Base-by-base conservation (phyloP, 1,140 invertebrate genomes). In the Neodiprion lecontei region DNA sequence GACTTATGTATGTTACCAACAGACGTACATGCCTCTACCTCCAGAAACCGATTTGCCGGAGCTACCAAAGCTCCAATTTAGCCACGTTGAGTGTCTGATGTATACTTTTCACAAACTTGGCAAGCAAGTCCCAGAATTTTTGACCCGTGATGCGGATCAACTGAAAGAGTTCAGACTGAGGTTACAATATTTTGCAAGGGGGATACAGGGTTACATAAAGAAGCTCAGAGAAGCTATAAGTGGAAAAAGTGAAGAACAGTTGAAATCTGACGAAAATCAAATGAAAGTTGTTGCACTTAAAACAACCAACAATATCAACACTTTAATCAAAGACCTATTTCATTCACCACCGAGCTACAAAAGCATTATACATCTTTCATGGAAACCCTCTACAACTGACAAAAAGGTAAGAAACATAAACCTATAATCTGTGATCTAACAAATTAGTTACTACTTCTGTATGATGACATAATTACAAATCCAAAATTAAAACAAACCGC, bases 261-360 rank as follows among this genome's bases (percentile, higher is more conserved):
- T 92, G 1, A 93, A 94, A 85, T 90, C 92, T 14, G 92, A 95
- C 76, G 94, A 97, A 89, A 94, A 96, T 87, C 95, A 96, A 87
- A 90, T 96, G 1, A 96, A 96, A 88, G 89, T 96, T 72, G 92
- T 95, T 50, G 96, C 96, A 14, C 87, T 97, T 8, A 97, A 96
- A 85, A 96, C 95, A 10, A 97, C 96, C 47, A 95, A 95, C 68
- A 99, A 99, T 85, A 98, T 99, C 69, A 98, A 97, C 83, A 92
- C 93, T 0, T 90, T 99, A 17, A 98, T 99, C 70, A 96, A 97
- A 85, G 98, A 99, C 89, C 89, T 99, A 72, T 98, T 99, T 87
- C 96, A 98, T 84, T 94, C 93, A 76, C 97, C 97, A 53, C 98
- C 98, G 5, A 94, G 94, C 78, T 98, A 96, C 85, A 99, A 98